phyloP scores from a whole-genome alignment of 2,888 invertebrate species.

The Mesochorus sp. region DNA sequence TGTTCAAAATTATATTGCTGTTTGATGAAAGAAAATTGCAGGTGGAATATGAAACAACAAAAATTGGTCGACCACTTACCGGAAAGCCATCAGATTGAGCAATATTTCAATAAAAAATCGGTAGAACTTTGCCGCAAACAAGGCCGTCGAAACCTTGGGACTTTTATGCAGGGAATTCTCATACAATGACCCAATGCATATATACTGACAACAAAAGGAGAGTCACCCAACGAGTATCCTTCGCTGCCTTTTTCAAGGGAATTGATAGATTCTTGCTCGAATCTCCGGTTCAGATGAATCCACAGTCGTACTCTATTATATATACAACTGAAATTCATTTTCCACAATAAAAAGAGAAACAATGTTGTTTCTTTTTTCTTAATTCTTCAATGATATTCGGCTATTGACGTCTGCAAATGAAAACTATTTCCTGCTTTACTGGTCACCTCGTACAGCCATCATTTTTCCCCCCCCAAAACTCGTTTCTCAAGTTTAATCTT shows the following conservation, averaged over 20 bases:
- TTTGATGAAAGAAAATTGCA: neutral
- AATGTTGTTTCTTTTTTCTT: too few relatives aligned
- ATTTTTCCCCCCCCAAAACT: neutral
- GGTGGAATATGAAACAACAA: neutral
- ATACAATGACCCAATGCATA: too few relatives aligned
- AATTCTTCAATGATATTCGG: too few relatives aligned
- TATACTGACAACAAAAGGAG: too few relatives aligned
- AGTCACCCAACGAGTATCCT: too few relatives aligned
- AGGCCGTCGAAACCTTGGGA: neutral
- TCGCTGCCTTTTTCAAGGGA: too few relatives aligned
- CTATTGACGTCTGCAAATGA: too few relatives aligned
- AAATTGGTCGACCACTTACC: neutral
- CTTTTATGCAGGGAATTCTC: neutral
- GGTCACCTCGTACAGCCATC: neutral
- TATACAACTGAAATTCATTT: too few relatives aligned
- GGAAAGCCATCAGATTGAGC: neutral
- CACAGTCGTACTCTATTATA: too few relatives aligned
- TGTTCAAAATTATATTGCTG: neutral
- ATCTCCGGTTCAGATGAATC: too few relatives aligned
- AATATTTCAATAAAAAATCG: neutral
- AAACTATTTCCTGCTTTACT: neutral
- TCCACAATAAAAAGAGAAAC: too few relatives aligned
- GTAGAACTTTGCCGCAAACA: slow-evolving; percentile 2
- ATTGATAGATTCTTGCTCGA: too few relatives aligned
- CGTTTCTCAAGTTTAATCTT: neutral